These are phyloP conservation scores for Cololabis saira DNA, from an alignment of 2,113 vertebrate species.

Conservation along the genomic window DNA sequence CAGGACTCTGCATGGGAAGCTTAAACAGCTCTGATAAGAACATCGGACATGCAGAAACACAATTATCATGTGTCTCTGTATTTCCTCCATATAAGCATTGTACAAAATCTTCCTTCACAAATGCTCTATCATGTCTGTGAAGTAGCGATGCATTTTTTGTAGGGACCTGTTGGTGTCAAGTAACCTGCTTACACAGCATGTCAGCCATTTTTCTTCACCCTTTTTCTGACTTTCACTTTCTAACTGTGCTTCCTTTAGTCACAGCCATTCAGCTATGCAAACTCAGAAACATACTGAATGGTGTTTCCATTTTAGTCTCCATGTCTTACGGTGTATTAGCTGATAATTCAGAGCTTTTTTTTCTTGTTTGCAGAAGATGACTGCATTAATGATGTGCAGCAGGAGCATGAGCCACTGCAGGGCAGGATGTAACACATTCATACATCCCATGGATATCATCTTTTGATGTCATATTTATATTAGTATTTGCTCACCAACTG, in stretches of 20 bases:
- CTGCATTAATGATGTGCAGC: too few species aligned
- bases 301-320: too few species aligned
- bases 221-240: conserved; percentile 36
- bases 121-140: conserved; percentile 34
- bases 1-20: conserved; percentile 1
- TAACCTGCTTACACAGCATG: conserved; percentile 46
- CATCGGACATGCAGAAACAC: neutral
- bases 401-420: too few species aligned
- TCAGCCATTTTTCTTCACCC: conserved; percentile 48
- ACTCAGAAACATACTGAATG: neutral
- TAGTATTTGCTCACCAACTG: too few species aligned
- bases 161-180: conserved; percentile 49
- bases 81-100: conserved; percentile 25
- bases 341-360: too few species aligned
- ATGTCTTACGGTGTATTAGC: too few species aligned
- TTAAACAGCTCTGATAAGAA: conserved; percentile 7
- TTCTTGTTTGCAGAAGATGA: too few species aligned
- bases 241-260: conserved; percentile 15
- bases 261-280: neutral
- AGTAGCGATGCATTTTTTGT: conserved; percentile 45
- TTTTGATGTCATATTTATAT: too few species aligned
- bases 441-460: too few species aligned
- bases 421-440: too few species aligned
- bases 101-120: conserved; percentile 8
- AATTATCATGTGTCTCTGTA: conserved; percentile 6